These are phyloP conservation scores for Drosophila basisetae DNA, from an alignment of 2,888 invertebrate genomes.

Conservation along the genomic window DNA sequence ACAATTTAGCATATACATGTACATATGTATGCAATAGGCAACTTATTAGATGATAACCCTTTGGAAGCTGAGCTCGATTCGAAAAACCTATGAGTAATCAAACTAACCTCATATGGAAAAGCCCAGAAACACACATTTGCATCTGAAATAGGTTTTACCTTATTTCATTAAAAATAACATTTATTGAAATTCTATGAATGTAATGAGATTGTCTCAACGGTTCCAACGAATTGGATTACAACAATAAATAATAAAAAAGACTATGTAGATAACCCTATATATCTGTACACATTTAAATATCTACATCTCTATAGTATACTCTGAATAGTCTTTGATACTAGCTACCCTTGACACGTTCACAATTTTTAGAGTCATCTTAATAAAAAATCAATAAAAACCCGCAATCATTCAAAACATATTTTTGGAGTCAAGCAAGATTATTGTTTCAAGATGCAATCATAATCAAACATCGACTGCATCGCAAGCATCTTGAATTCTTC, in stretches of 20 bases:
- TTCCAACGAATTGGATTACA: neutral
- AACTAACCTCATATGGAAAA: neutral
- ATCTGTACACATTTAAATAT: neutral
- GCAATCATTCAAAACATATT: no score
- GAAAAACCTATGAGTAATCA: neutral
- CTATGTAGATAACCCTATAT: neutral
- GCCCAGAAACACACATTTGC: neutral
- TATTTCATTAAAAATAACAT: neutral
- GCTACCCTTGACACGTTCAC: neutral
- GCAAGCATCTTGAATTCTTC: neutral
- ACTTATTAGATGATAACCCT: neutral
- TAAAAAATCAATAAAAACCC: neutral
- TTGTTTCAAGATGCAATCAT: neutral
- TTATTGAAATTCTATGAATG: neutral
- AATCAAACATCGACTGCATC: neutral
- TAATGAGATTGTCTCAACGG: neutral
- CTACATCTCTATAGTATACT: no score
- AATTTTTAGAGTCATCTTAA: neutral
- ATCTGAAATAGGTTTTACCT: conserved; percentile 3
- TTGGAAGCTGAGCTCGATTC: neutral
- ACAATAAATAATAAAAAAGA: neutral
- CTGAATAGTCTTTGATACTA: neutral
- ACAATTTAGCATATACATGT: neutral
- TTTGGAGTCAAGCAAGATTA: neutral
- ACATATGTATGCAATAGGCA: neutral